Evolutionary conservation across 2,797 vertebrate genomes (phyloP).

Genomic region (Glyptemys insculpta): DNA sequence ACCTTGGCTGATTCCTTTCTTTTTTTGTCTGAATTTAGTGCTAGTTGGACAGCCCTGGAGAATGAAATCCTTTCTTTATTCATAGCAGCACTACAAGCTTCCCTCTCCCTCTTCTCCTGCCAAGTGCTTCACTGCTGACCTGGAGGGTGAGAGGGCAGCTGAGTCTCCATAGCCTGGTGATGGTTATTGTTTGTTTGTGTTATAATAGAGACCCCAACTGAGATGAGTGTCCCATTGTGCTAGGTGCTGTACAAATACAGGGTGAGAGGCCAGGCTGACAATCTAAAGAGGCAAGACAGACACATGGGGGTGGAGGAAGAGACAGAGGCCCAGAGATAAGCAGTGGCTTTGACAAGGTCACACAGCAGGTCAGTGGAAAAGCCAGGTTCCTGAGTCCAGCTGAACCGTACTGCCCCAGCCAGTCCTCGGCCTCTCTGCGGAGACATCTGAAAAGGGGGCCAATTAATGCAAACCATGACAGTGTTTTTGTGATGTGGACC

Average conservation of each 20-base stretch:
- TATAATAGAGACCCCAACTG: not conserved
- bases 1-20: not conserved
- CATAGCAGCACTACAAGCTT: not conserved
- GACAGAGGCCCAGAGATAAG: not conserved
- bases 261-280: not conserved
- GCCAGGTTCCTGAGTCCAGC: not conserved
- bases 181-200: not conserved
- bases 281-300: not conserved
- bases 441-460: not conserved
- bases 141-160: not conserved
- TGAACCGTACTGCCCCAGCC: not conserved
- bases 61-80: not conserved
- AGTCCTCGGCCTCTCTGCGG: not conserved
- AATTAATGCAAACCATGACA: not conserved
- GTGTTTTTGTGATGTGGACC: not conserved
- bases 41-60: not conserved
- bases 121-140: not conserved
- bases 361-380: not conserved
- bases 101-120: not conserved
- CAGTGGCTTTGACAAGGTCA: not conserved
- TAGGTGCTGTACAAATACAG: not conserved
- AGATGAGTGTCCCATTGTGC: not conserved
- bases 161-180: not conserved
- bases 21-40: not conserved
- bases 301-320: not conserved